Evolutionary conservation across 2,113 vertebrate species (phyloP), one percentile per base, ranked within the genome.

Genomic region (Aramus guarauna): DNA sequence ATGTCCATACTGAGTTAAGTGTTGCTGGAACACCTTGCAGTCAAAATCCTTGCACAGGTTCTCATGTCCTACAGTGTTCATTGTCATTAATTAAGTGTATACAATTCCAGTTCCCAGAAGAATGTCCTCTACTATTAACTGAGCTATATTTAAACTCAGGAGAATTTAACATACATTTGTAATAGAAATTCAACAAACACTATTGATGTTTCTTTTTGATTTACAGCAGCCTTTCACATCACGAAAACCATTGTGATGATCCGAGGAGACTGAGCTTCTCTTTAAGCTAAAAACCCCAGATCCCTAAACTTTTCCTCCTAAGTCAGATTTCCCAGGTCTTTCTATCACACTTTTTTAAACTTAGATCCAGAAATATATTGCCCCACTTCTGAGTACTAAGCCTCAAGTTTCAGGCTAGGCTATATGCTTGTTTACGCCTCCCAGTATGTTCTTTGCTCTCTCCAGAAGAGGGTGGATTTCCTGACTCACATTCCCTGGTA

Each of bases 71-170:
- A 3, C 24, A 59, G 47, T 18, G 30, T 48, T 94, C 79, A 64
- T 94, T 92, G 92, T 29, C 90, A 63, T 93, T 93, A 94, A 93
- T 96, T 94, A 95, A 92, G 63, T 63, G 60, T 60, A 48, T 63
- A 50, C 0, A 0, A 90, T 81, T 47, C 39, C 45, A 83, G 47
- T 78, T 96, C 90, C 92, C 91, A 81, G 92, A 94, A 88, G 75
- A 78, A 83, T 43, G 47, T 56, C 47, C 47, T 90, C 56, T 80
- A 73, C 52, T 83, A 59, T 87, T 84, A 91, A 68, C 48, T 81
- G 56, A 95, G 68, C 59, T 81, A 43, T 72, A 81, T 78, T 96
- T 92, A 92, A 93, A 78, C 79, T 74, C 85, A 16, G 72, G 59
- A 94, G 91, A 88, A 90, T 88, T 66, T 75, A 90, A 32, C 47